Evolutionary conservation across 1,140 invertebrate genomes (phyloP), one percentile per base, ranked within the genome.

Genomic region (Anadara kagoshimensis): DNA sequence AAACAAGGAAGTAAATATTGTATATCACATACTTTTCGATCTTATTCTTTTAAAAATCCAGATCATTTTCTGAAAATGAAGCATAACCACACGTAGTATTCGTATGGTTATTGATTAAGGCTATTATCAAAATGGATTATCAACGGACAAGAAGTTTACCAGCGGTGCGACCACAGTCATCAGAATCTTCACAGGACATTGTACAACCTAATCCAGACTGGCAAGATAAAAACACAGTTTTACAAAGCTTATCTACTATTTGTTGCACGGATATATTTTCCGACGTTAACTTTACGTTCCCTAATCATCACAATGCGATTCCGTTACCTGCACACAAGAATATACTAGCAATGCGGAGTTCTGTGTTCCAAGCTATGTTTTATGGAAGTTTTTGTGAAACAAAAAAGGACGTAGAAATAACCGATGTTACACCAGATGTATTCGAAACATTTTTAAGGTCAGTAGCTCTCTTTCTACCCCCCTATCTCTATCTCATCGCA

Each of bases 291-390:
- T 73, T 73, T 24, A 61, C 26, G 10, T 73, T 73, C 20, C 71
- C 71, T 1, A 49, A 58, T n/a, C 63, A 73, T 43, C 44, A 63
- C 2, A 20, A 26, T 4, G 22, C 29, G 14, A 43, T 44, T 22
- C 57, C 47, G 4, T 12, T 73, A 18, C 57, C 36, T 18, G 71
- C 71, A 45, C 71, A 73, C 20, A 59, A 61, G 29, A 36, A 67
- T 54, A 64, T 57, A 10, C 57, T 73, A 51, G 71, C 71, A 11
- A 65, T 73, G n/a, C n/a, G 71, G 12, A 73, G 71, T 62, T 43
- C 71, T 12, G 71, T 73, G n/a, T 73, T 73, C 44, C 61, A 67
- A 44, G 65, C 71, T 4, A 73, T 73, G 71, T 73, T 73, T 54
- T 73, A 59, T 26, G 71, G 71, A 22, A 62, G 56, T 29, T 44